Conservation (phyloP, 2,888 invertebrate genomes). For the Cerceris rybyensis region DNA sequence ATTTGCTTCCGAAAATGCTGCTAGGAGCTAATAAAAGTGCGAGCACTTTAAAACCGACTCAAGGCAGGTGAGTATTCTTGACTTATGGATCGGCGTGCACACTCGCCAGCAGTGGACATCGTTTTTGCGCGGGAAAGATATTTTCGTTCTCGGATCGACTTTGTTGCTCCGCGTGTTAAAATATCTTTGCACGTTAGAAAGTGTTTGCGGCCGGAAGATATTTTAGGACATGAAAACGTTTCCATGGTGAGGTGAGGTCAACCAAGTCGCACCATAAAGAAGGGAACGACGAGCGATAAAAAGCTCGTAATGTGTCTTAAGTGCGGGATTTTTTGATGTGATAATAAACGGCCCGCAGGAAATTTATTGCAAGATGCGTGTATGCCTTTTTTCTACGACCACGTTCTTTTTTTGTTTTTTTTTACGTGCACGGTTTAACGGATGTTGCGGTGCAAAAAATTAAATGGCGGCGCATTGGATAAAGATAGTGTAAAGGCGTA, state of each 20-base stretch:
- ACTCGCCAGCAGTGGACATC: constrained; percentile 30
- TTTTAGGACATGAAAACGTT: constrained; percentile 63
- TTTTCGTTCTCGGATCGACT: constrained; percentile 52
- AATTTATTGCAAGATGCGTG: constrained; percentile 1
- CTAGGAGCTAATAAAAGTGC: background rate
- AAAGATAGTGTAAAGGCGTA: background rate
- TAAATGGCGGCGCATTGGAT: constrained; percentile 5
- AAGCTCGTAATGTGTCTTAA: constrained; percentile 41
- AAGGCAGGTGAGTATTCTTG: background rate
- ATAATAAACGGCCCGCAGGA: constrained; percentile 37
- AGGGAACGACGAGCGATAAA: constrained; percentile 44
- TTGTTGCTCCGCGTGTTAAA: constrained; percentile 60
- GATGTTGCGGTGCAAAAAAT: constrained; percentile 9
- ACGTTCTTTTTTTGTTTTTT: background rate
- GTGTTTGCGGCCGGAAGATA: constrained; percentile 62
- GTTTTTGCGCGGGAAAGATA: constrained; percentile 51
- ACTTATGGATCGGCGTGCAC: constrained; percentile 26
- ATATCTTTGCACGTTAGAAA: constrained; percentile 65
- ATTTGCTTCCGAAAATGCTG: background rate
- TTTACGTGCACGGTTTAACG: constrained; percentile 1
- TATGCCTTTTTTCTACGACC: background rate
- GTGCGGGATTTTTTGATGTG: constrained; percentile 30
- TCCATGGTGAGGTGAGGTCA: constrained; percentile 57
- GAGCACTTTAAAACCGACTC: background rate
- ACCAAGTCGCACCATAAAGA: constrained; percentile 48